Base-by-base conservation (phyloP, 2,797 vertebrate genomes). In the Tadarida brasiliensis region DNA sequence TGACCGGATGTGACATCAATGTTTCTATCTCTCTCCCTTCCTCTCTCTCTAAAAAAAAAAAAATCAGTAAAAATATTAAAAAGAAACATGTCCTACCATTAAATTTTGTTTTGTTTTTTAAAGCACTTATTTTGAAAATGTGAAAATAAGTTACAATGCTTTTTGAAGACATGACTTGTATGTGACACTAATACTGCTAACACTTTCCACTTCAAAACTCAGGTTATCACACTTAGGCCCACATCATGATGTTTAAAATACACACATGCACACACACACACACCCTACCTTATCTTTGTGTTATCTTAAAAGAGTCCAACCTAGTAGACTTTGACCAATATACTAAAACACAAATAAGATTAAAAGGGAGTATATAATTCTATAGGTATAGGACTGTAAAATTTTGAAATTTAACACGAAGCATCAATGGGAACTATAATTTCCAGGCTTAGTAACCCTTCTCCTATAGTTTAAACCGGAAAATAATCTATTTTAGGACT, bases 241-340 rank as follows among this genome's bases (percentile, higher is more conserved):
- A 74, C 3, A 67, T 77, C 56, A 87, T 59, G 11, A 78, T 49
- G 30, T 91, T 71, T 91, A 88, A 93, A 61, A 88, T 4, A 63
- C 30, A 81, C 2, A n/a, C 63, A 44, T 44, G 39, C 39, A 44
- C 39, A 44, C 7, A 85, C 35, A 26, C 5, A 85, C 35, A 26
- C 5, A 33, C 24, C 49, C 54, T 63, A 47, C 17, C 33, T 91
- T 93, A 94, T 87, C 89, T 91, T 59, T 95, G 7, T 90, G 44
- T 78, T 92, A 83, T 89, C 0, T 70, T 47, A 91, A 95, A 33
- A 85, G 81, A 92, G 85, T 87, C 61, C 71, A 88, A 77, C 51
- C 49, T 80, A 70, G 20, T n/a, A 89, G 91, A 96, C 90, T 92
- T 96, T 87, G 83, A n/a, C 87, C 85, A 74, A 49, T 73, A 82